Evolutionary conservation across 2,113 vertebrate genomes (phyloP), one percentile per base, ranked within the genome.

Genomic region (Andinoacara biseriatus): DNA sequence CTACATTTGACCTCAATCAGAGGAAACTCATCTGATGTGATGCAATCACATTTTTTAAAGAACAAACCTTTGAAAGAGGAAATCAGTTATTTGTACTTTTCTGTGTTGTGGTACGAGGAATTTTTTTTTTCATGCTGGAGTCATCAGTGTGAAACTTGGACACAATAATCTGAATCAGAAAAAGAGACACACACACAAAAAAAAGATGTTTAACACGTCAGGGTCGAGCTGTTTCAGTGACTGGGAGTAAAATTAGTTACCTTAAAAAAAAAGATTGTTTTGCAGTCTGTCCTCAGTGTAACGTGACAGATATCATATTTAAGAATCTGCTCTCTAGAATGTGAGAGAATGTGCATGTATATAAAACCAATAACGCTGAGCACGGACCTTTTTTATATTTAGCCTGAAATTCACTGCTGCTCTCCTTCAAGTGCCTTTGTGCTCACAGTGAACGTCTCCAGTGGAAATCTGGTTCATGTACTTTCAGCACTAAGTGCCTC

Each of bases 1-100:
- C 87, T 74, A 59, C 62, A 54, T 83, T 69, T 89, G 86, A 90
- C 89, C 87, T 76, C 82, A 88, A 83, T 88, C 83, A 86, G 57
- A 81, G 56, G 54, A 76, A 87, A 57, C 60, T 77, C 78, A 89
- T 84, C 65, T 69, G 54, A 86, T 89, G 83, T 63, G 80, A 88
- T 75, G 43, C 74, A 65, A 5, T 20, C 3, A 6, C 63, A 57
- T 33, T 81, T 26, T 58, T 63, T 58, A 40, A 61, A 11, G 52
- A 74, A 24, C 20, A 76, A 46, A 74, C 33, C 52, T 60, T 72
- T 58, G 26, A 81, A 82, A 80, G 49, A 59, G 33, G 20, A 80
- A 85, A 79, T 79, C 31, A 43, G 56, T 69, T 76, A 63, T 7
- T 7, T 78, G 15, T 54, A n/a, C 46, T 35, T 74, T 58, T 15